Conservation (phyloP, 2,888 invertebrate genomes). For the Rhimphoctona megacephalus region DNA sequence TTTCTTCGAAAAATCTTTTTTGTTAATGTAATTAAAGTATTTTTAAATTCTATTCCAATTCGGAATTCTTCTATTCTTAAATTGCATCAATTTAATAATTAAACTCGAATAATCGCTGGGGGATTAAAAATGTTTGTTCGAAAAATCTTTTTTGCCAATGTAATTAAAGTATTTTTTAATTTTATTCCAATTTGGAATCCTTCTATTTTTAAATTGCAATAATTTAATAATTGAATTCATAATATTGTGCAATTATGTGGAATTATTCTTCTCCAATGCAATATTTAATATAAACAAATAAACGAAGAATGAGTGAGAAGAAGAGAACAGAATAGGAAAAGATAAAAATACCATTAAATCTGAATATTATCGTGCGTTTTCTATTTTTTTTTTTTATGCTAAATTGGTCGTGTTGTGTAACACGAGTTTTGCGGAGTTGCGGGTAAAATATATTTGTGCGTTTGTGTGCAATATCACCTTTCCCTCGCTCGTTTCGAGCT, state of each 20-base stretch:
- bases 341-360: neutral
- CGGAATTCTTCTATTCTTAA: too few relatives aligned
- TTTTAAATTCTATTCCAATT: too few relatives aligned
- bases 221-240: too few relatives aligned
- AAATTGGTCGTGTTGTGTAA: neutral
- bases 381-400: neutral
- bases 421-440: neutral
- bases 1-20: too few relatives aligned
- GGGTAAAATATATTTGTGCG: conserved; percentile 5
- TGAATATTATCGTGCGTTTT: neutral
- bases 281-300: neutral
- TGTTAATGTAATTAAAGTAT: too few relatives aligned
- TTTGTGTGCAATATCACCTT: conserved; percentile 11
- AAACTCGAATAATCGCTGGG: too few relatives aligned
- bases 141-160: too few relatives aligned
- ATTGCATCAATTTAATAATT: too few relatives aligned
- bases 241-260: neutral
- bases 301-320: neutral
- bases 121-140: too few relatives aligned
- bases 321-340: neutral
- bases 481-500: conserved; percentile 18
- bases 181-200: too few relatives aligned
- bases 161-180: too few relatives aligned
- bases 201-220: too few relatives aligned
- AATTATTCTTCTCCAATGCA: neutral